Evolutionary conservation across 2,797 vertebrate genomes (phyloP).

Genomic region (Naso thynnoides): DNA sequence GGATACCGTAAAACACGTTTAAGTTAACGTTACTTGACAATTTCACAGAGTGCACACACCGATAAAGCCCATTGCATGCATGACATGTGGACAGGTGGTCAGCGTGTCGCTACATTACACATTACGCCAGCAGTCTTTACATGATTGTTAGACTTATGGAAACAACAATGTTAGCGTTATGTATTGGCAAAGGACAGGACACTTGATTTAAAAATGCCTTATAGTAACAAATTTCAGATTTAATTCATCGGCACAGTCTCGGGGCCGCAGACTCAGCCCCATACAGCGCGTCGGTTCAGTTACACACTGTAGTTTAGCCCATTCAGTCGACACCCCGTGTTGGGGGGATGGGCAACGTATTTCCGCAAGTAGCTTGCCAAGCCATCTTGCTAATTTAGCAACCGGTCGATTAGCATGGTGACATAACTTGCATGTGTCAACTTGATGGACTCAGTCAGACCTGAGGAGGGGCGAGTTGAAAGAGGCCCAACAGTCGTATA

Average conservation of each 20-base stretch:
- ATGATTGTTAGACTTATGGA: too few species aligned
- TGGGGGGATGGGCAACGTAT: slow-evolving; percentile 52
- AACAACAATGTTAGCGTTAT: background rate
- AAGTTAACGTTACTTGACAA: background rate
- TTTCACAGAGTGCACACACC: background rate
- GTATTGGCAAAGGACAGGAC: accelerated
- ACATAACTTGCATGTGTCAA: slow-evolving; percentile 37
- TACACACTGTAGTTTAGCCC: slow-evolving; percentile 48
- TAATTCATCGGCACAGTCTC: too few species aligned
- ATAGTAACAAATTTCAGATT: too few species aligned
- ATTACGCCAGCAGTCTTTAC: background rate
- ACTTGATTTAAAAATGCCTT: background rate
- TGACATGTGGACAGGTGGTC: slow-evolving; percentile 60
- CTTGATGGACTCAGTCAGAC: slow-evolving; percentile 1
- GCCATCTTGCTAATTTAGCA: slow-evolving; percentile 36
- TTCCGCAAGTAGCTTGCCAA: slow-evolving; percentile 39
- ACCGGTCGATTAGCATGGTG: slow-evolving; percentile 46
- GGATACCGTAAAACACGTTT: accelerated
- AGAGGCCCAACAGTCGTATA: accelerated
- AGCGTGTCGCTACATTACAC: background rate
- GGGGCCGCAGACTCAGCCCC: background rate
- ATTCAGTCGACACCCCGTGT: slow-evolving; percentile 29
- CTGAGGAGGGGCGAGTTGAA: background rate
- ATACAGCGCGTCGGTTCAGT: slow-evolving; percentile 1
- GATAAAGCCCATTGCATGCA: slow-evolving; percentile 23